A percentile compares a stretch with the other conserved stretches of the same genome.
These are phyloP conservation scores for Mirza zaza DNA, from an alignment of 2,113 vertebrate species.

Conservation along the genomic window DNA sequence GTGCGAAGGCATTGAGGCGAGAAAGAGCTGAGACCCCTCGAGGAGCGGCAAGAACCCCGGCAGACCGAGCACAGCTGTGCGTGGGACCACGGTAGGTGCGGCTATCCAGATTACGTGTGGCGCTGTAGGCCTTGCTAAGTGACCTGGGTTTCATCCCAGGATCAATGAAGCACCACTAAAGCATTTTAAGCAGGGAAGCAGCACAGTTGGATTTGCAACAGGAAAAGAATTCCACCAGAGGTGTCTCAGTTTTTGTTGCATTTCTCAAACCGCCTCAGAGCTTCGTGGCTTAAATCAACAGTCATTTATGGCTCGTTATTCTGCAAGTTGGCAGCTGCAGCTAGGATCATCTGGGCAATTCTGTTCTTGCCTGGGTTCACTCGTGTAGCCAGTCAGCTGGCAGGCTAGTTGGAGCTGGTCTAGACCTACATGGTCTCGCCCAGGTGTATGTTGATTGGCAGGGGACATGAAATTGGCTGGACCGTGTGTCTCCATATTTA, in stretches of 20 bases:
- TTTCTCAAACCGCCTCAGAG: not conserved
- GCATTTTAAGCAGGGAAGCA: not conserved
- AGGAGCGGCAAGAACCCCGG: not conserved
- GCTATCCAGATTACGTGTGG: accelerated
- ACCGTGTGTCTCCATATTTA: not conserved
- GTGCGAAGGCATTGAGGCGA: not conserved
- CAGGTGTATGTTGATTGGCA: not conserved
- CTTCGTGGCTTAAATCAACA: not conserved
- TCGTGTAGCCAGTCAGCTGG: not conserved
- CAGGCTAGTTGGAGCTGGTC: not conserved
- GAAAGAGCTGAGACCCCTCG: not conserved
- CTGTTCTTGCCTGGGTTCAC: not conserved
- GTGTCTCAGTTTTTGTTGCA: not conserved
- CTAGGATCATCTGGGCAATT: not conserved
- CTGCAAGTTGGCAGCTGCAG: not conserved
- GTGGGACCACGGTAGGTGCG: accelerated
- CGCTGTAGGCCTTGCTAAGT: not conserved
- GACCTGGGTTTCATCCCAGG: not conserved
- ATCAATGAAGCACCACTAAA: not conserved
- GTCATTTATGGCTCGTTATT: not conserved
- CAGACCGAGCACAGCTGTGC: not conserved
- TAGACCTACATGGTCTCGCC: not conserved
- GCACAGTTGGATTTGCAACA: not conserved
- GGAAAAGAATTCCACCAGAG: not conserved
- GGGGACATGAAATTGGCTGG: not conserved